Evolutionary conservation across 1,140 invertebrate genomes (phyloP), one percentile per base, ranked within the genome.

Genomic region (Drosophila repleta): DNA sequence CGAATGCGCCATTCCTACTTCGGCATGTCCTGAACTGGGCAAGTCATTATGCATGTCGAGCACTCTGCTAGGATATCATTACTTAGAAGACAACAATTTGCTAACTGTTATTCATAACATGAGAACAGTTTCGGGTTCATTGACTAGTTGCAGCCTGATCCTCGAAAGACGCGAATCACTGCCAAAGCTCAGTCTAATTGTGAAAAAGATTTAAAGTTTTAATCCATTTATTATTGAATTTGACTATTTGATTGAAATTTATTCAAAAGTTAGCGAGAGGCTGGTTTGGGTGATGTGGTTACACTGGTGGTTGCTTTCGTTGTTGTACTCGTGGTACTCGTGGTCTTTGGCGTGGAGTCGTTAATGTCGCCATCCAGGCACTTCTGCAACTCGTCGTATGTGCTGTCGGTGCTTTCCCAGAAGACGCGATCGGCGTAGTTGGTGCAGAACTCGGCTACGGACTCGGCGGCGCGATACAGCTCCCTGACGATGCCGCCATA

Each of bases 361-460:
- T 26, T 4, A 10, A 57, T 10, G 0, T 26, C 26, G 4, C 63
- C 63, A 24, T 57, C 10, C 2, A 66, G 21, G 24, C 63, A 58
- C 1, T 29, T 11, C 4, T 11, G 11, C 15, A 66, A 1, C 10
- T 66, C 53, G 1, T 0, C 10, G 2, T 66, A 39, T 0, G 53
- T 58, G 0, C 6, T 20, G 4, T 29, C 17, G 43, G 63, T 57
- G 1, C 39, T 20, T 11, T 46, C 53, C 41, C 43, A 46, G n/a
- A 39, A 66, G 13, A 4, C 2, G 10, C 45, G 18, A 2, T 66
- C 52, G 10, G 63, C 63, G 1, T 4, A 20, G 29, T 3, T 39
- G 7, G 10, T 17, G 21, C 63, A 66, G 15, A 39, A 15, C 0
- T 66, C 15, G 8, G 41, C 53, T 8, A 18, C 10, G 53, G 18